phyloP scores from a whole-genome alignment of 2,113 vertebrate genomes.

The Lethenteron camtschaticum region DNA sequence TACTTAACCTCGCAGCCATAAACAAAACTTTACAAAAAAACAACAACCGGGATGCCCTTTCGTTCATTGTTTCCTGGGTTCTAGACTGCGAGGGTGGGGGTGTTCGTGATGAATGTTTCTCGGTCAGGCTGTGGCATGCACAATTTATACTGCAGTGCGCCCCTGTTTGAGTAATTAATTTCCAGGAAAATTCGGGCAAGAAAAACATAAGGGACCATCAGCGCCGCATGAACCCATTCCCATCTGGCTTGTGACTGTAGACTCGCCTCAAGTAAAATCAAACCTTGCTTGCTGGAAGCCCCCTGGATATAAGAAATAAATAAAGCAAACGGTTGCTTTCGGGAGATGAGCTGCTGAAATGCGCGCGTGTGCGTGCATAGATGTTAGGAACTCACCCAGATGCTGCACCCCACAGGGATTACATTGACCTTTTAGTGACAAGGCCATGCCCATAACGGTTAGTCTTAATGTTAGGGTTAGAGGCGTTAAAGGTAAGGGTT shows the following conservation, averaged over 20 bases:
- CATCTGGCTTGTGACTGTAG: slow-evolving; percentile 4
- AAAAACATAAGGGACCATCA: slow-evolving; percentile 1
- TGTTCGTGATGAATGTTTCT: not conserved
- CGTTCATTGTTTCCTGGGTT: not conserved
- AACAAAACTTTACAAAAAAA: slow-evolving; percentile 5
- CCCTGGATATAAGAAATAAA: too few species aligned
- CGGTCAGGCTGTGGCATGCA: not conserved
- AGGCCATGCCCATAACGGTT: too few species aligned
- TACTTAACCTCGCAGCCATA: not conserved
- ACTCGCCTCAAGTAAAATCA: not conserved
- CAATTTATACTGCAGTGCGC: slow-evolving; percentile 4
- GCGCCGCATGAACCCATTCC: not conserved
- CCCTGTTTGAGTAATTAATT: slow-evolving; percentile 6
- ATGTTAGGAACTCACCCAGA: too few species aligned
- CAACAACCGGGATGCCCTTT: slow-evolving; percentile 5
- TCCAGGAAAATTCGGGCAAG: not conserved
- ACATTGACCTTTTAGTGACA: too few species aligned
- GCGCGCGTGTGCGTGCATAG: too few species aligned
- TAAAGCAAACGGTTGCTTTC: too few species aligned
- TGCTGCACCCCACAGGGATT: too few species aligned
- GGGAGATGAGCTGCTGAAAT: too few species aligned
- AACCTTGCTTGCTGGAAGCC: too few species aligned
- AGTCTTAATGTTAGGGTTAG: too few species aligned
- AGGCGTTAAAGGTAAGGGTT: too few species aligned
- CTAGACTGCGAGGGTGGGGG: not conserved